Conservation (phyloP, 2,113 vertebrate genomes). For the Anhinga rufa region DNA sequence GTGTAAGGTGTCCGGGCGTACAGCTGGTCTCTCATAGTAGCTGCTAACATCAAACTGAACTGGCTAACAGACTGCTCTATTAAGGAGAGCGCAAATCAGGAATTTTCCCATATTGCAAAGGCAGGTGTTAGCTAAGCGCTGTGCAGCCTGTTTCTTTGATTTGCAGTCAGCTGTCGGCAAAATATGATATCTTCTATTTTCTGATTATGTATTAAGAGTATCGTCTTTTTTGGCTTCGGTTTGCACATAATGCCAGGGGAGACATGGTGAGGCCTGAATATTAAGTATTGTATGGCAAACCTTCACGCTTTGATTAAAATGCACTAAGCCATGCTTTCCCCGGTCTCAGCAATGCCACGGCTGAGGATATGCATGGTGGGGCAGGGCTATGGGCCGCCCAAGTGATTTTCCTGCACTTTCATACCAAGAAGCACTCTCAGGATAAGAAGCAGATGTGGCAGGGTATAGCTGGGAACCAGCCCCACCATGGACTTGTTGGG, state of each 20-base stretch:
- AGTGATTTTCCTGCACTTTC: not conserved
- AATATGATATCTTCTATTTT: not conserved
- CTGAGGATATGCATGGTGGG: not conserved
- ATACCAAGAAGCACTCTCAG: not conserved
- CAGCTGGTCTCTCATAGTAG: not conserved
- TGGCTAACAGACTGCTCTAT: not conserved
- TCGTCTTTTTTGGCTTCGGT: not conserved
- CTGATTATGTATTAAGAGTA: not conserved
- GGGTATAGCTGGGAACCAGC: not conserved
- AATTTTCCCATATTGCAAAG: not conserved
- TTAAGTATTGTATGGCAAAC: not conserved
- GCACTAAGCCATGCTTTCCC: not conserved
- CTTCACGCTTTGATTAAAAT: not conserved
- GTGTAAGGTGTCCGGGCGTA: accelerated
- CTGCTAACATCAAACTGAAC: not conserved
- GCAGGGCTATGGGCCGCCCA: not conserved
- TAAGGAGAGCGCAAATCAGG: not conserved
- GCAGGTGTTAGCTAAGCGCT: not conserved
- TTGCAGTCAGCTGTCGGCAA: not conserved
- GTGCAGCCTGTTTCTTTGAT: not conserved
- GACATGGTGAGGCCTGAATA: not conserved
- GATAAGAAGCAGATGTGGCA: not conserved
- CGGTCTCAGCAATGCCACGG: accelerated
- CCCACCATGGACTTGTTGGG: not conserved
- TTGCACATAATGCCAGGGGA: not conserved